Evolutionary conservation across 2,113 vertebrate species (phyloP).

Genomic region (Cettia cetti): DNA sequence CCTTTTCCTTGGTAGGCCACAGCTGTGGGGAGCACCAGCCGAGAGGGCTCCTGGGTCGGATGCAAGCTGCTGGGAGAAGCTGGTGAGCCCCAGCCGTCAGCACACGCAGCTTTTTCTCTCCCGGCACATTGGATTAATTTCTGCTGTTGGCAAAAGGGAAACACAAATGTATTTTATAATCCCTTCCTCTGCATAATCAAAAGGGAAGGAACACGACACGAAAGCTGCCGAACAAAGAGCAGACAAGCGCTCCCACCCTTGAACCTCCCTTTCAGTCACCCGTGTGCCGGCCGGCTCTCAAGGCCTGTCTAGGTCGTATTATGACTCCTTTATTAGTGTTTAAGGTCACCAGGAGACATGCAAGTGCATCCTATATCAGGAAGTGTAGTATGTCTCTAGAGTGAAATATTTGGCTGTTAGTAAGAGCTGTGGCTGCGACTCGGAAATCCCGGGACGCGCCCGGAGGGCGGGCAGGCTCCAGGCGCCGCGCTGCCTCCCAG

Average conservation of each 20-base stretch:
- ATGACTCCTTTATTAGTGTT: constrained; percentile 86
- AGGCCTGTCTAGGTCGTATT: constrained; percentile 76
- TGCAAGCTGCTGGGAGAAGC: not conserved
- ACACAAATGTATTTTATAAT: constrained; percentile 23
- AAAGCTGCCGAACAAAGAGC: constrained; percentile 41
- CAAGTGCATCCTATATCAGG: constrained; percentile 92
- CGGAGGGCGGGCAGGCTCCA: constrained; percentile 77
- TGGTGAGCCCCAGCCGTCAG: not conserved
- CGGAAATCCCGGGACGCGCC: constrained; percentile 85
- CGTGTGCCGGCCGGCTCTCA: constrained; percentile 40
- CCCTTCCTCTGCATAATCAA: constrained; percentile 15
- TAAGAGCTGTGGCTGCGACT: constrained; percentile 69
- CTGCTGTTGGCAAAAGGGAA: not conserved
- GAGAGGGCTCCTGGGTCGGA: not conserved
- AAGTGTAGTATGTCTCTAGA: constrained; percentile 79
- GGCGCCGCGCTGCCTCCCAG: constrained; percentile 74
- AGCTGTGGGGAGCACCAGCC: not conserved
- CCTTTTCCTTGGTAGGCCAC: not conserved
- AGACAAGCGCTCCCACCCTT: constrained; percentile 25
- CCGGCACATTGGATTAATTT: not conserved
- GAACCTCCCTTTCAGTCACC: constrained; percentile 39
- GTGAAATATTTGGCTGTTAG: constrained; percentile 83
- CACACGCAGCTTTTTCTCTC: not conserved
- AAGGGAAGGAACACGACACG: constrained; percentile 20
- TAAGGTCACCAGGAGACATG: constrained; percentile 86